Base-by-base conservation (phyloP, 2,888 invertebrate genomes). In the Drosophila testacea region DNA sequence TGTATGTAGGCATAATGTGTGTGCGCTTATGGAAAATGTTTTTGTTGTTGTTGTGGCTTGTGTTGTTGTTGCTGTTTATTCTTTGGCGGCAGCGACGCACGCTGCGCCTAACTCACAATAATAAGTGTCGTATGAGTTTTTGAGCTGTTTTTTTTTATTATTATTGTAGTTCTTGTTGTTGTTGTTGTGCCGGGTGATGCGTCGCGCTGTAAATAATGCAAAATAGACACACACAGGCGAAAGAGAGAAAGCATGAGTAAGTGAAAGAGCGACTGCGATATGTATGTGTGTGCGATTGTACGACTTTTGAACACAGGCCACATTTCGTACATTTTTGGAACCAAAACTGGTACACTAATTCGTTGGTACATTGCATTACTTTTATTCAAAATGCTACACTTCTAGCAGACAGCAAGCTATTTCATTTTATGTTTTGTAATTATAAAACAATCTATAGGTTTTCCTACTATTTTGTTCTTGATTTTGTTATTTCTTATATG, bases 191-290 rank as follows among this genome's bases (percentile, higher is more conserved):
- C 77, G 70, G 74, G 74, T 51, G 74, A 77, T 67, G 63, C 78
- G 74, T 59, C 48, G 74, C 65, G 63, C 79, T 79, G 70, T 70
- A 77, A 77, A 74, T 56, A 56, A 77, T 79, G 79, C 77, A 79
- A 79, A 78, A 74, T 59, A 74, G 67, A 71, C 44, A 57, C 55
- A 68, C 48, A 48, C 7, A 30, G 30, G 48, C 59, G 44, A 34
- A 32, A 78, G 48, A 55, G 65, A 60, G 46, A 62, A 54, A 52
- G 77, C 66, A 69, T 77, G 77, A 79, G 65, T 73, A 36, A 59
- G 61, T 79, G 73, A 69, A 67, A 68, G 60, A 66, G 47, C 22
- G 22, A 22, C 62, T 62, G 57, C 50, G 56, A 36, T 36, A 51
- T 50, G 38, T 47, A 16, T 50, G 27, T 47, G 32, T 46, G 41